These are phyloP conservation scores for Aphaenogaster ashmeadi DNA, from an alignment of 1,140 invertebrate genomes.

Conservation along the genomic window DNA sequence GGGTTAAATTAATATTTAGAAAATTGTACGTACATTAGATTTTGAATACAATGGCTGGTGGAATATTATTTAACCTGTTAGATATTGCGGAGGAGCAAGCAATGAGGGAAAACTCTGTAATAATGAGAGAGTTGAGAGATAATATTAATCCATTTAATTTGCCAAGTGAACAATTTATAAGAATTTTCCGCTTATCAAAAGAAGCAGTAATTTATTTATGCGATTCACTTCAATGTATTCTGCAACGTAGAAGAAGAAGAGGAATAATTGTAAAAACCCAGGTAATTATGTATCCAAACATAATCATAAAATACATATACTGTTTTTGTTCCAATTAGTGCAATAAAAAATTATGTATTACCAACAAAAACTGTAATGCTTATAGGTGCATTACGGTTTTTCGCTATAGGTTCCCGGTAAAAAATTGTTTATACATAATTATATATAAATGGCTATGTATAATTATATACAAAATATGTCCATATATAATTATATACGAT, in stretches of 20 bases:
- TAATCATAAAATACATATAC: background rate
- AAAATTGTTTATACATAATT: too few species aligned
- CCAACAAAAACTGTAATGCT: background rate
- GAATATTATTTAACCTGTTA: background rate
- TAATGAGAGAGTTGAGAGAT: background rate
- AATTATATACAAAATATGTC: too few species aligned
- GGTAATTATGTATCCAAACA: conserved; percentile 2
- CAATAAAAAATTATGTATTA: background rate
- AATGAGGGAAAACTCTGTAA: background rate
- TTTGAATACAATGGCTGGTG: too few species aligned
- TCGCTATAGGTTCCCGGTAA: background rate
- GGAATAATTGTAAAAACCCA: background rate
- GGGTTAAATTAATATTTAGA: too few species aligned
- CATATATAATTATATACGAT: too few species aligned
- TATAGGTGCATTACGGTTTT: background rate
- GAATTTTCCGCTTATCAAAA: background rate
- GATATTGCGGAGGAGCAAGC: background rate
- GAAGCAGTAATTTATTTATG: background rate
- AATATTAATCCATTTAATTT: background rate
- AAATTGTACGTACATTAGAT: too few species aligned
- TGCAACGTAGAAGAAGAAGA: background rate
- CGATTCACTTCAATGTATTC: too few species aligned
- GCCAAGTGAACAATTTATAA: background rate
- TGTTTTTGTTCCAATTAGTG: background rate
- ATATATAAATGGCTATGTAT: too few species aligned